These are phyloP conservation scores for Leptopilina boulardi DNA, from an alignment of 1,140 invertebrate genomes.

Conservation along the genomic window DNA sequence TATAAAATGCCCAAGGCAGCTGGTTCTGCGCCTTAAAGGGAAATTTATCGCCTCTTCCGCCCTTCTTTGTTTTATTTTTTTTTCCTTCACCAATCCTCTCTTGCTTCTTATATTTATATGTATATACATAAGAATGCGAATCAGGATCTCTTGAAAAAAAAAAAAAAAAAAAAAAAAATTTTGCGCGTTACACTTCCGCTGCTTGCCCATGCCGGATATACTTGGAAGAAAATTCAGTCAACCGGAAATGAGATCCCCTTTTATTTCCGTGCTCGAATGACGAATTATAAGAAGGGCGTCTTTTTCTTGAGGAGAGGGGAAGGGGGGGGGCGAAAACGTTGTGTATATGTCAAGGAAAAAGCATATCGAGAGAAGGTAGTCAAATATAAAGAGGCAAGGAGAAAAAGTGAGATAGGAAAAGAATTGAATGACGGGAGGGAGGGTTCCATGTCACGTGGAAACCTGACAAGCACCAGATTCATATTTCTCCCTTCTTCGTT, in stretches of 20 bases:
- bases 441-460: conserved; percentile 1
- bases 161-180: background rate
- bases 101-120: background rate
- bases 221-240: conserved; percentile 18
- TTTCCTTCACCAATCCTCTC: background rate
- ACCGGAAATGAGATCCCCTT: conserved; percentile 22
- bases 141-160: conserved; percentile 9
- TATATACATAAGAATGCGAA: background rate
- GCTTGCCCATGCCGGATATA: conserved; percentile 7
- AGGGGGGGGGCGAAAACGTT: background rate
- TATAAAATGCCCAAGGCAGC: conserved; percentile 12
- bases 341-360: background rate
- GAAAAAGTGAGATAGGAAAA: conserved; percentile 13
- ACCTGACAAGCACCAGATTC: background rate
- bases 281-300: conserved; percentile 1
- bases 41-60: conserved; percentile 25
- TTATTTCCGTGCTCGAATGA: conserved; percentile 30
- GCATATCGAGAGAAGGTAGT: background rate
- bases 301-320: too few species aligned
- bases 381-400: conserved; percentile 16
- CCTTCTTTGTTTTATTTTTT: background rate
- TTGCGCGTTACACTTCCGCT: conserved; percentile 18
- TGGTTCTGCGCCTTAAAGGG: background rate
- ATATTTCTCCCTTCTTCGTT: background rate
- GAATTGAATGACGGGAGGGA: conserved; percentile 20